These are phyloP conservation scores for Rhamnusium bicolor DNA, from an alignment of 2,888 invertebrate species.

Conservation along the genomic window DNA sequence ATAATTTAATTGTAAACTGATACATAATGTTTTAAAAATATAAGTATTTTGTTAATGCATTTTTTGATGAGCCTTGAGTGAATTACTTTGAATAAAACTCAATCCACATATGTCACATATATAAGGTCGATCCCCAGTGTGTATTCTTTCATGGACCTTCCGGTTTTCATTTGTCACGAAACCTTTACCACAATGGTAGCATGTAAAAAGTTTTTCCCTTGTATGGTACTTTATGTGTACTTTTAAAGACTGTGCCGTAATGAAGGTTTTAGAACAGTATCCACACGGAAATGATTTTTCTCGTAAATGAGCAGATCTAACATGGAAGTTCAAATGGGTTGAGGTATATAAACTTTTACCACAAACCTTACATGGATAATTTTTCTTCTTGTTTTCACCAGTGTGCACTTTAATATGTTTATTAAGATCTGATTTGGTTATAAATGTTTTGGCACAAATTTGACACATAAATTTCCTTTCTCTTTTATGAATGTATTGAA, in stretches of 20 bases:
- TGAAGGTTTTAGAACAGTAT: neutral
- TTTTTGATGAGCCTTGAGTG: slow-evolving; percentile 54
- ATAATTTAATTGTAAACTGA: no score
- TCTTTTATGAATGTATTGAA: neutral
- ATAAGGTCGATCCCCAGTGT: slow-evolving; percentile 57
- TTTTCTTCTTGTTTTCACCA: neutral
- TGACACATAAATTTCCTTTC: slow-evolving; percentile 1
- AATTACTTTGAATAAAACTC: slow-evolving; percentile 54
- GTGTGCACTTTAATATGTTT: neutral
- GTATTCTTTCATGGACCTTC: slow-evolving; percentile 56
- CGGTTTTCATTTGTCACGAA: slow-evolving; percentile 56
- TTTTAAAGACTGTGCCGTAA: neutral
- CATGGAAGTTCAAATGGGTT: neutral
- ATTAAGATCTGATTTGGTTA: slow-evolving; percentile 1
- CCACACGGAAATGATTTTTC: neutral
- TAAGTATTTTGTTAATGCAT: slow-evolving; percentile 41
- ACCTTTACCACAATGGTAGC: slow-evolving; percentile 55
- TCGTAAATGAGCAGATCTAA: neutral
- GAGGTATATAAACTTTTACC: neutral
- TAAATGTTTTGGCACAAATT: neutral
- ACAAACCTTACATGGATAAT: neutral
- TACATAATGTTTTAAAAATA: no score
- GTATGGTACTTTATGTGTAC: slow-evolving; percentile 35
- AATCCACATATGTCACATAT: slow-evolving; percentile 54
- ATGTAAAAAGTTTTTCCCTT: slow-evolving; percentile 54